These are phyloP conservation scores for Epirrhoe alternata DNA, from an alignment of 2,888 invertebrate species.

Conservation along the genomic window DNA sequence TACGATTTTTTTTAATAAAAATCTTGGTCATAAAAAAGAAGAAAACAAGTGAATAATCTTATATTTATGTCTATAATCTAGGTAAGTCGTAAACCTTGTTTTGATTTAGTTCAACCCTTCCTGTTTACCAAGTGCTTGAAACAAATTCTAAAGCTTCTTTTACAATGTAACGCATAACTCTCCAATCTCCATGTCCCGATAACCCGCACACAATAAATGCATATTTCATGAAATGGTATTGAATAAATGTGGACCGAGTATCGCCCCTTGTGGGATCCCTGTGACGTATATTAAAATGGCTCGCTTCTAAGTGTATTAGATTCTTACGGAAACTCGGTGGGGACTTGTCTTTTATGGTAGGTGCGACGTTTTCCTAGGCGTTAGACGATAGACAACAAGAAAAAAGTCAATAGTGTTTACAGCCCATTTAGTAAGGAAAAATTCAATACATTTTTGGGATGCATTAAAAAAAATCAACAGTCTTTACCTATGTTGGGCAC, in stretches of 20 bases:
- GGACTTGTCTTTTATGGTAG: constrained; percentile 17
- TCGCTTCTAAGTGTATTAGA: constrained; percentile 61
- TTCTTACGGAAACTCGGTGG: constrained; percentile 42
- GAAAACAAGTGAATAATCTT: not conserved
- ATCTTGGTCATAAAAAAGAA: not conserved
- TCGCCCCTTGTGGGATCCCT: constrained; percentile 38
- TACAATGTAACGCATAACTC: constrained; percentile 39
- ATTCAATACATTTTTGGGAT: no score
- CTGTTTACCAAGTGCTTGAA: not conserved
- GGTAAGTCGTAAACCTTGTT: not conserved
- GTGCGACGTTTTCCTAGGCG: not conserved
- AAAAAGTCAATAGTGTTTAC: no score
- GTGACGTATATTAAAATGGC: constrained; percentile 44
- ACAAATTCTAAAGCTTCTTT: constrained; percentile 15
- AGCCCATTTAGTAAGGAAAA: no score
- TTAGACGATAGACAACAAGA: not conserved
- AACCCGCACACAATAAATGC: constrained; percentile 62
- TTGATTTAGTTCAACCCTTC: not conserved
- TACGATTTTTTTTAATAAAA: no score
- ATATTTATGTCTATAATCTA: not conserved
- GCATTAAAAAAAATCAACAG: no score
- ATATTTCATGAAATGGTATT: constrained; percentile 78
- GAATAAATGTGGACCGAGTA: constrained; percentile 63
- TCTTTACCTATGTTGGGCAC: no score
- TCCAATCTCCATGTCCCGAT: constrained; percentile 41